Evolutionary conservation across 2,113 vertebrate genomes (phyloP), one percentile per base, ranked within the genome.

Genomic region (Peromyscus maniculatus): DNA sequence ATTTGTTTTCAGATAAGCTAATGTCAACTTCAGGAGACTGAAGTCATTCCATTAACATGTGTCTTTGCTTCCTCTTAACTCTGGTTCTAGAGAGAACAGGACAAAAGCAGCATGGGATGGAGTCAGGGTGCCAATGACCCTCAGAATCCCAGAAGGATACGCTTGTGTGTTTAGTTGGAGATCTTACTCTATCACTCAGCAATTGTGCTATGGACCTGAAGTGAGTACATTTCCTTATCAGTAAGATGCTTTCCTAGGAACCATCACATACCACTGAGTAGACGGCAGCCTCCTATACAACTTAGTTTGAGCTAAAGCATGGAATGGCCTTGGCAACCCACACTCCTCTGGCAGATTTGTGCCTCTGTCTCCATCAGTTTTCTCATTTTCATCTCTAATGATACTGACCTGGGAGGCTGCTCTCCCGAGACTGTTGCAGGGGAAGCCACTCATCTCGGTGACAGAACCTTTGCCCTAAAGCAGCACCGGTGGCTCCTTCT

Each of bases 311-410:
- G 26, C 72, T 93, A 31, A 19, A 80, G 46, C 26, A 39, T 22
- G 93, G n/a, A 78, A 55, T 80, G 33, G 26, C 28, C 52, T 36
- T 87, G 39, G 26, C n/a, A 79, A 1, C 95, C 78, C 86, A 62
- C 74, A 92, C 52, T 84, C 62, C 83, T 64, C n/a, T 92, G 31
- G 67, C 83, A 92, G 59, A 90, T 72, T 90, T 98, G 43, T 55
- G 33, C 28, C 67, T 64, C 52, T 59, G 91, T 80, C 39, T 96
- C 74, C 90, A 97, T 74, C 5, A 95, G 89, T 10, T 87, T 94
- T 98, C 97, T 86, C 87, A 90, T 96, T 98, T 98, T 97, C 97
- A 95, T 94, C n/a, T 98, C 91, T 98, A 95, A 98, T 96, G 91
- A 98, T 83, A 97, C 43, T 98, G 96, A 97, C 75, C 95, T 79